These are phyloP conservation scores for Epistrophella euchroma DNA, from an alignment of 2,888 invertebrate genomes.

Conservation along the genomic window DNA sequence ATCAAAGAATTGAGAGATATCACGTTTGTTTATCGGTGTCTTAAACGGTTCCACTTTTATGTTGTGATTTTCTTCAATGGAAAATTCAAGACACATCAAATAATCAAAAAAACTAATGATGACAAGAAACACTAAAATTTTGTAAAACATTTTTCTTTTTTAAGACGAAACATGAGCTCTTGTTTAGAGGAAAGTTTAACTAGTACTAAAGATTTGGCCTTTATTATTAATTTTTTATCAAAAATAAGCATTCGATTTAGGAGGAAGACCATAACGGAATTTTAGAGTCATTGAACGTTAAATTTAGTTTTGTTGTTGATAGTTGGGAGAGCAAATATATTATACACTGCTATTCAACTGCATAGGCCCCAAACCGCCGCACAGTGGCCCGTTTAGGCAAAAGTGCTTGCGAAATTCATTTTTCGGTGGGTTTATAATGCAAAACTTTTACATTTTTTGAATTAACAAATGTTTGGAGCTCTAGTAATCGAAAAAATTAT, in stretches of 20 bases:
- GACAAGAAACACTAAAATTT: constrained; percentile 13
- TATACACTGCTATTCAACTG: background rate
- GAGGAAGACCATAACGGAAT: background rate
- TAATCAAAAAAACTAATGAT: constrained; percentile 25
- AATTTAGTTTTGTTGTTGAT: background rate
- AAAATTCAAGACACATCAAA: constrained; percentile 77
- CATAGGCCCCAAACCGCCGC: too few species aligned
- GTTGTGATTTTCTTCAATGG: constrained; percentile 78
- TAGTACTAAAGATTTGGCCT: constrained; percentile 21
- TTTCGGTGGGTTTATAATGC: too few species aligned
- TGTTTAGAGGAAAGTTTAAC: constrained; percentile 5
- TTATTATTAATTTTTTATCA: background rate
- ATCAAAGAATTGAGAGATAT: constrained; percentile 80
- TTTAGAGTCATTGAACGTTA: background rate
- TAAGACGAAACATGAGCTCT: constrained; percentile 23
- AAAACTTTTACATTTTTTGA: too few species aligned
- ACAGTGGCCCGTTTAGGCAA: too few species aligned
- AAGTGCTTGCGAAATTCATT: too few species aligned
- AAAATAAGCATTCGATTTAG: background rate
- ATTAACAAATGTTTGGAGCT: too few species aligned
- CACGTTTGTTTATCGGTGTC: constrained; percentile 79
- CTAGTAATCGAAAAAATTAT: too few species aligned
- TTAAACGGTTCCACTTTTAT: constrained; percentile 77
- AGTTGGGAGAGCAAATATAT: background rate
- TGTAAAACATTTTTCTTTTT: constrained; percentile 30